These are phyloP conservation scores for Megamerina dolium DNA, from an alignment of 2,888 invertebrate genomes.

Conservation along the genomic window DNA sequence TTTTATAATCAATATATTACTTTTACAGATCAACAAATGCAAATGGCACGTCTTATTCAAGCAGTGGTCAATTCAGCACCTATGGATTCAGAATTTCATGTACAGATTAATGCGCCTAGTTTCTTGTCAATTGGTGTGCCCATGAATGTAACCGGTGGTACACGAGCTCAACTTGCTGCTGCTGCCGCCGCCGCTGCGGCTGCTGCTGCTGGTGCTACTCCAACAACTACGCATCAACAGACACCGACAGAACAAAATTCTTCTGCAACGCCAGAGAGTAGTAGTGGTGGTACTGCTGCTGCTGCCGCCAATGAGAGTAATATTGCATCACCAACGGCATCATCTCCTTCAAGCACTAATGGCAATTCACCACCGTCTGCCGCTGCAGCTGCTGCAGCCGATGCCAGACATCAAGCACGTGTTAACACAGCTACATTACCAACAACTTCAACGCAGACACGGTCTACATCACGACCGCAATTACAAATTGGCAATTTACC, in stretches of 20 bases:
- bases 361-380: conserved; percentile 9
- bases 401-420: conserved; percentile 38
- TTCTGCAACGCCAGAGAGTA: no score
- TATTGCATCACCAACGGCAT: conserved; percentile 14
- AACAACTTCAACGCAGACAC: conserved; percentile 65
- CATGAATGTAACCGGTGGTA: conserved; percentile 36
- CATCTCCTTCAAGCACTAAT: no score
- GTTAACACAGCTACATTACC: conserved; percentile 64
- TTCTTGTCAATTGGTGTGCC: conserved; percentile 44
- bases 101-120: conserved; percentile 46
- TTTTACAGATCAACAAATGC: conserved; percentile 40
- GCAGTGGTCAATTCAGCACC: conserved; percentile 44
- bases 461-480: conserved; percentile 63
- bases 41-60: conserved; percentile 46
- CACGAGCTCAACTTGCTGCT: conserved; percentile 50
- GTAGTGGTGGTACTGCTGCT: conserved; percentile 51
- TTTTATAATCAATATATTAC: no score
- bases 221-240: conserved; percentile 21
- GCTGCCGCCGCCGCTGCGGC: conserved; percentile 22
- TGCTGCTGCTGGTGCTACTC: conserved; percentile 24
- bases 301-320: conserved; percentile 27
- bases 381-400: neutral
- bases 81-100: conserved; percentile 44
- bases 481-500: conserved; percentile 59
- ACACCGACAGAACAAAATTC: no score